A percentile compares a stretch with the other conserved stretches of the same genome.
phyloP scores from a whole-genome alignment of 2,113 vertebrate genomes.

The Etheostoma cragini region DNA sequence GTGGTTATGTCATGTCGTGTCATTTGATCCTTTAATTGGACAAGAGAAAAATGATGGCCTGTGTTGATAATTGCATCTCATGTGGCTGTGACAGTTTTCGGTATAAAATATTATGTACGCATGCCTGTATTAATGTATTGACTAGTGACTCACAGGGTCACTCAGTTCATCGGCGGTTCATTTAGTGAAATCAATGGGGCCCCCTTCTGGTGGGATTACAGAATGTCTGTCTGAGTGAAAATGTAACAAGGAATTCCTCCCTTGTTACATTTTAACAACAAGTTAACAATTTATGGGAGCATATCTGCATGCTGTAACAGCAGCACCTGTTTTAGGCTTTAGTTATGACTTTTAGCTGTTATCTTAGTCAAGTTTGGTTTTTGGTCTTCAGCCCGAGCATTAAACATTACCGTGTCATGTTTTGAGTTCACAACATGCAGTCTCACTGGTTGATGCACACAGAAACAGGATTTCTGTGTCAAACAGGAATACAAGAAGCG shows the following conservation, averaged over 20 bases:
- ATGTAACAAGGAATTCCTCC: too few species aligned
- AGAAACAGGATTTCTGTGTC: not conserved
- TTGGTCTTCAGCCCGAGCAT: not conserved
- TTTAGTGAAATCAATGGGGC: constrained; percentile 12
- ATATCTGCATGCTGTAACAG: not conserved
- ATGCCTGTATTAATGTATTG: not conserved
- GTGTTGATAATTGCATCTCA: not conserved
- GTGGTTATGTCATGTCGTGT: not conserved
- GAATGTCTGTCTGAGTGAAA: not conserved
- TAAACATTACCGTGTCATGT: not conserved
- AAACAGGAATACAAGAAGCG: not conserved
- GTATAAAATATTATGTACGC: too few species aligned
- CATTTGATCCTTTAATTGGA: not conserved
- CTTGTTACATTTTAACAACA: too few species aligned
- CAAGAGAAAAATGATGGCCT: not conserved
- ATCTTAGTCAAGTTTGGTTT: not conserved
- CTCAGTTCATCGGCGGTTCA: not conserved
- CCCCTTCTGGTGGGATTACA: constrained; percentile 45
- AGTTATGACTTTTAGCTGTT: not conserved
- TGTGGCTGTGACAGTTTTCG: too few species aligned
- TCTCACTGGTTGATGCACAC: not conserved
- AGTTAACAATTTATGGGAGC: not conserved
- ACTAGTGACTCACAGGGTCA: not conserved
- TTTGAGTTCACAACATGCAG: not conserved
- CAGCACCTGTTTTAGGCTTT: not conserved